Conservation (phyloP, 2,797 vertebrate genomes). For the Scarus forsteni region DNA sequence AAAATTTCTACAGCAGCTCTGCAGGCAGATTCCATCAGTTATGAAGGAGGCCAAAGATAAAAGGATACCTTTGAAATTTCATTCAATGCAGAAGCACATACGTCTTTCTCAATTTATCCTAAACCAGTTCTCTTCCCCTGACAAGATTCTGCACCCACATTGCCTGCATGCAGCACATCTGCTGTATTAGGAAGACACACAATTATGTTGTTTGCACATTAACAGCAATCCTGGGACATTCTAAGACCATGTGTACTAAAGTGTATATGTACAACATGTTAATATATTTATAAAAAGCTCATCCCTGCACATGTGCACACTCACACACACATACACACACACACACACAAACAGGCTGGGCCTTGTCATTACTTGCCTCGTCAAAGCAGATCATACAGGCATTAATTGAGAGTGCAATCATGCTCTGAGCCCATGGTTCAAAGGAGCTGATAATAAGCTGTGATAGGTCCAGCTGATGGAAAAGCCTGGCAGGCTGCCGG, state of each 20-base stretch:
- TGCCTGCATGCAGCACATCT: neutral
- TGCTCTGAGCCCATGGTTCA: constrained; percentile 81
- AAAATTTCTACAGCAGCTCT: constrained; percentile 52
- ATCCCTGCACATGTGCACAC: neutral
- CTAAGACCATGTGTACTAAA: neutral
- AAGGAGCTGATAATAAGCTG: constrained; percentile 83
- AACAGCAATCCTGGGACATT: constrained; percentile 9
- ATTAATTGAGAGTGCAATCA: constrained; percentile 83
- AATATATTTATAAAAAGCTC: neutral
- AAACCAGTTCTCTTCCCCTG: constrained; percentile 50
- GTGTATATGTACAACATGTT: neutral
- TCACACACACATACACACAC: neutral
- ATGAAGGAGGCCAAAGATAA: constrained; percentile 65
- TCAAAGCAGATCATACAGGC: constrained; percentile 79
- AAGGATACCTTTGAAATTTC: constrained; percentile 69
- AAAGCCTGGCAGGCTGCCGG: constrained; percentile 56
- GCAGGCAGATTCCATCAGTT: constrained; percentile 52
- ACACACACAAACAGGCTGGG: constrained; percentile 24
- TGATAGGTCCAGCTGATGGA: constrained; percentile 82
- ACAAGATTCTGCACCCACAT: constrained; percentile 13
- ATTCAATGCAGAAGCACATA: constrained; percentile 58
- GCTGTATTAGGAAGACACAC: constrained; percentile 27
- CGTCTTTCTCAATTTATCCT: constrained; percentile 63
- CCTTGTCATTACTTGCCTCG: constrained; percentile 72
- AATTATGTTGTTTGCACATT: constrained; percentile 17